phyloP scores from a whole-genome alignment of 2,797 vertebrate genomes.

The Hydrophis major region DNA sequence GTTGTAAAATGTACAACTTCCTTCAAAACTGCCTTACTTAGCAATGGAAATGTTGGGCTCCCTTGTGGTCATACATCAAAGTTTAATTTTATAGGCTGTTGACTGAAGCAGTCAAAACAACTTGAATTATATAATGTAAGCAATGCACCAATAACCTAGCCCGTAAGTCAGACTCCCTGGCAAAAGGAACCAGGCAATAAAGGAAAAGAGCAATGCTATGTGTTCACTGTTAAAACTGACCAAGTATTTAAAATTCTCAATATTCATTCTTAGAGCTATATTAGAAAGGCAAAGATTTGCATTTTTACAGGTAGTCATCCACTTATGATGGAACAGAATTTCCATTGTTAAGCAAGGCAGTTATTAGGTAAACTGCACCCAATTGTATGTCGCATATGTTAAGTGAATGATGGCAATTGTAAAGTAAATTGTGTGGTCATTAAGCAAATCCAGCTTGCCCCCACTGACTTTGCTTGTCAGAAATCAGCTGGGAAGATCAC shows the following conservation, averaged over 20 bases:
- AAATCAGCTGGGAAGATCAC: background rate
- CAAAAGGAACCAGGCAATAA: background rate
- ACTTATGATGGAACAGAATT: background rate
- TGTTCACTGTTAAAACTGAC: background rate
- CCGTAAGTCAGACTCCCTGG: background rate
- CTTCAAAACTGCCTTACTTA: background rate
- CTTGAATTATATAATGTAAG: background rate
- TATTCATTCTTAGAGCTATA: background rate
- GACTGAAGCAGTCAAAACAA: background rate
- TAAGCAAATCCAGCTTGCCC: background rate
- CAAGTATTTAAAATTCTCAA: background rate
- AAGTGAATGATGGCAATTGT: background rate
- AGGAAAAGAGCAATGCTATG: background rate
- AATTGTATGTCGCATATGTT: background rate
- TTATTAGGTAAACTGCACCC: background rate
- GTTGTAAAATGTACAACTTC: background rate
- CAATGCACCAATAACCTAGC: background rate
- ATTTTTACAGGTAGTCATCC: background rate
- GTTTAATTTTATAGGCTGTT: background rate
- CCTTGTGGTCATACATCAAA: background rate
- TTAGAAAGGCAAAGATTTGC: background rate
- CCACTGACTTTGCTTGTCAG: background rate
- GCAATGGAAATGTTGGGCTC: background rate
- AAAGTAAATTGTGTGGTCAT: background rate
- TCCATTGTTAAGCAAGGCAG: background rate